Conservation (phyloP, 1,140 invertebrate genomes). For the Euschistus heros region DNA sequence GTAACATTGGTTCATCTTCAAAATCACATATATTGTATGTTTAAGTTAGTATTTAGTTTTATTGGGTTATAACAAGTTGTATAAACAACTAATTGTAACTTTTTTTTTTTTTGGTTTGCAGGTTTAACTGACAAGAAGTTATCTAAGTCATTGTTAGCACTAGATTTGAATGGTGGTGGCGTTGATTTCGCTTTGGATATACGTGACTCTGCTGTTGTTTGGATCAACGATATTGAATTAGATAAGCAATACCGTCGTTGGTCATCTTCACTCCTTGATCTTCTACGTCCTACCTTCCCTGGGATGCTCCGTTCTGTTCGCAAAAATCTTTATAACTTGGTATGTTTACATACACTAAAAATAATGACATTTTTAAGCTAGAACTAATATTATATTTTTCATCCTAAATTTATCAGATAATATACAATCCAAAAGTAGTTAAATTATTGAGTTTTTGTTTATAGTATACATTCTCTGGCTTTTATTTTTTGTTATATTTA, state of each 20-base stretch:
- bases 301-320: slow-evolving; percentile 90
- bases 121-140: slow-evolving; percentile 31
- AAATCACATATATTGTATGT: too few relatives aligned
- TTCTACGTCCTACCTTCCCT: slow-evolving; percentile 90
- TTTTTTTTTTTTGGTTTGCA: slow-evolving; percentile 3
- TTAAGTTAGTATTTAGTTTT: too few relatives aligned
- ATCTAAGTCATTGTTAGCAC: slow-evolving; percentile 45
- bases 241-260: slow-evolving; percentile 79
- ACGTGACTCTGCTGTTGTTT: slow-evolving; percentile 79
- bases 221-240: slow-evolving; percentile 90
- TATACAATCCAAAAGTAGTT: too few relatives aligned
- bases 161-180: slow-evolving; percentile 57
- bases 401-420: too few relatives aligned
- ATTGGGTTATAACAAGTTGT: too few relatives aligned
- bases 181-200: slow-evolving; percentile 86
- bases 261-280: slow-evolving; percentile 76
- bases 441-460: too few relatives aligned
- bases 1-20: too few relatives aligned
- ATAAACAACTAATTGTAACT: too few relatives aligned
- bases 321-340: slow-evolving; percentile 90
- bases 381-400: too few relatives aligned
- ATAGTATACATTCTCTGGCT: too few relatives aligned
- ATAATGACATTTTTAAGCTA: too few relatives aligned
- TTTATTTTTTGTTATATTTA: too few relatives aligned
- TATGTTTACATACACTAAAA: slow-evolving; percentile 34